A percentile compares a stretch with the other conserved stretches of the same genome.
Conservation (phyloP, 2,888 invertebrate species). For the Baccha elongata region DNA sequence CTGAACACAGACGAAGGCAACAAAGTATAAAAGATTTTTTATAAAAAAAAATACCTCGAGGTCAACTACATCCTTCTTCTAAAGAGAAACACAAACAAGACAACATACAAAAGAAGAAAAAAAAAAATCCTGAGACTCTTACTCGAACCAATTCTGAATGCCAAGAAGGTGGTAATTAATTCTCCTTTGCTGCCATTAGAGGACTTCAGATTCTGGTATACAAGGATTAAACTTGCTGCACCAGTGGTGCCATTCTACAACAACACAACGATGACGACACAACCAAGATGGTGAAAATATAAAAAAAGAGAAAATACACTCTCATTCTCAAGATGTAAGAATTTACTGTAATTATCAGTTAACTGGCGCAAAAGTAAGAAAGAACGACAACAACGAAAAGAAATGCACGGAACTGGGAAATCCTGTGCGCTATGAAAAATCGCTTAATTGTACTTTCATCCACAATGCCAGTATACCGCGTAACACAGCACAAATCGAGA, state of each 20-base stretch:
- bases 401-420: constrained; percentile 44
- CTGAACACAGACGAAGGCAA: constrained; percentile 19
- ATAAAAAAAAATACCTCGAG: constrained; percentile 36
- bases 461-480: background rate
- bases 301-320: constrained; percentile 15
- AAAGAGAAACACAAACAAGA: constrained; percentile 12
- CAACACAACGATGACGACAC: background rate
- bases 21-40: constrained; percentile 23
- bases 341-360: constrained; percentile 60
- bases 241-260: constrained; percentile 3
- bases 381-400: background rate
- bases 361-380: constrained; percentile 25
- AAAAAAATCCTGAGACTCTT: background rate
- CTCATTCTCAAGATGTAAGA: constrained; percentile 30
- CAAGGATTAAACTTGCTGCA: constrained; percentile 45
- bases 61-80: constrained; percentile 33
- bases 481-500: background rate
- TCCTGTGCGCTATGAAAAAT: constrained; percentile 52
- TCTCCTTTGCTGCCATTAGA: constrained; percentile 42
- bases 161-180: constrained; percentile 60
- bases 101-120: background rate
- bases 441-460: constrained; percentile 62
- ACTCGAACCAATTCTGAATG: constrained; percentile 1
- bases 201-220: constrained; percentile 8
- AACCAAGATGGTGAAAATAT: background rate